phyloP scores from a whole-genome alignment of 2,113 vertebrate species.

The Dinomys branickii region DNA sequence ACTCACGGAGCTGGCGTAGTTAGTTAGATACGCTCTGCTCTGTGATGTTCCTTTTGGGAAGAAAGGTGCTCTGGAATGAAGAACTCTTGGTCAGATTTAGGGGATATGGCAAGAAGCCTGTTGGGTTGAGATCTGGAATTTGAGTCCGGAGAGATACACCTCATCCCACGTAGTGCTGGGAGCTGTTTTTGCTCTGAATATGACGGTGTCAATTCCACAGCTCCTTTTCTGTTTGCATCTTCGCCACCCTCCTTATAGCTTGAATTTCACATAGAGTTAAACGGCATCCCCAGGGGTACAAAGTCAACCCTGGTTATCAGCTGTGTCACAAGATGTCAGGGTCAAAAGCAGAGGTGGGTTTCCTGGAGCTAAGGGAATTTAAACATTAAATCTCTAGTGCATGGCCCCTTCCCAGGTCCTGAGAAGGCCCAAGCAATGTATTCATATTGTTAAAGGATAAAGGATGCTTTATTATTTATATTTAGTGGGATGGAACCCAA shows the following conservation, averaged over 20 bases:
- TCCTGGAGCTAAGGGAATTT: neutral
- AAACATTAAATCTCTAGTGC: too few species aligned
- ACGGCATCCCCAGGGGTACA: neutral
- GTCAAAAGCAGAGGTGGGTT: neutral
- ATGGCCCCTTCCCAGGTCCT: neutral
- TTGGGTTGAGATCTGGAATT: neutral
- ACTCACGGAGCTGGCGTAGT: neutral
- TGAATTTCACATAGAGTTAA: neutral
- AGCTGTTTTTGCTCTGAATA: neutral
- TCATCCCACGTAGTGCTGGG: neutral
- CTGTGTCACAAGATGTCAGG: constrained; percentile 28
- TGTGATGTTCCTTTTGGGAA: neutral
- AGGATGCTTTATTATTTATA: neutral
- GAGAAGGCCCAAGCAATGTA: neutral
- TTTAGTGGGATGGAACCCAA: neutral
- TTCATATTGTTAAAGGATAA: constrained; percentile 1
- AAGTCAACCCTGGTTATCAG: neutral
- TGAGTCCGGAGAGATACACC: neutral
- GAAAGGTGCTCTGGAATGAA: neutral
- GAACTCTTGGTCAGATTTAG: neutral
- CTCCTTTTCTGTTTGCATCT: neutral
- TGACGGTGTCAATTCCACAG: neutral
- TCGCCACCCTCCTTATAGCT: neutral
- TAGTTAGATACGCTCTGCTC: neutral
- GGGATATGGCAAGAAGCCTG: neutral